Evolutionary conservation across 2,113 vertebrate species (phyloP).

Genomic region (Talpa occidentalis): DNA sequence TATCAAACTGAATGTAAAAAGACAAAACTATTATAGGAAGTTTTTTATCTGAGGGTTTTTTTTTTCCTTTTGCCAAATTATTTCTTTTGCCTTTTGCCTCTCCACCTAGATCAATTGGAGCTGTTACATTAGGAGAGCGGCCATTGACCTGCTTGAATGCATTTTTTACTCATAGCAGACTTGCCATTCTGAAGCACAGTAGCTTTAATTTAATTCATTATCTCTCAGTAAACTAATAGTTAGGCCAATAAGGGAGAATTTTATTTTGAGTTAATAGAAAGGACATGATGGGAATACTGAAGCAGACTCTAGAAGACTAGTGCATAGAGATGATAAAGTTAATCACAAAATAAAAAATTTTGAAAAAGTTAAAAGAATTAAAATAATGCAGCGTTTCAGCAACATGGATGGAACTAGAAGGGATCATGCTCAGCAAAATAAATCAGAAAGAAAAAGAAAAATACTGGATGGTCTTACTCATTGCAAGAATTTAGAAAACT

Average conservation of each 20-base stretch:
- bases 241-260: neutral
- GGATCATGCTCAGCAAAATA: too few species aligned
- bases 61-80: neutral
- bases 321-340: neutral
- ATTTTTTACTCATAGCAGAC: neutral
- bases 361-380: too few species aligned
- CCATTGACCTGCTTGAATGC: neutral
- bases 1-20: neutral
- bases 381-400: neutral
- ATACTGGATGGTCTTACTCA: too few species aligned
- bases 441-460: too few species aligned
- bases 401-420: too few species aligned
- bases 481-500: too few species aligned
- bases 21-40: neutral
- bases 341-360: neutral
- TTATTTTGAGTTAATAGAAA: conserved; percentile 22
- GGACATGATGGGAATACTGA: neutral
- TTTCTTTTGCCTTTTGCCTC: neutral
- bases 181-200: neutral
- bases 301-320: neutral
- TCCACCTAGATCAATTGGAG: neutral
- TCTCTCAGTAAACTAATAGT: too few species aligned
- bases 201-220: neutral
- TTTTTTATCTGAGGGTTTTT: neutral
- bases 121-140: neutral